Conservation (phyloP, 2,888 invertebrate genomes). For the Drosophila niveifrons region DNA sequence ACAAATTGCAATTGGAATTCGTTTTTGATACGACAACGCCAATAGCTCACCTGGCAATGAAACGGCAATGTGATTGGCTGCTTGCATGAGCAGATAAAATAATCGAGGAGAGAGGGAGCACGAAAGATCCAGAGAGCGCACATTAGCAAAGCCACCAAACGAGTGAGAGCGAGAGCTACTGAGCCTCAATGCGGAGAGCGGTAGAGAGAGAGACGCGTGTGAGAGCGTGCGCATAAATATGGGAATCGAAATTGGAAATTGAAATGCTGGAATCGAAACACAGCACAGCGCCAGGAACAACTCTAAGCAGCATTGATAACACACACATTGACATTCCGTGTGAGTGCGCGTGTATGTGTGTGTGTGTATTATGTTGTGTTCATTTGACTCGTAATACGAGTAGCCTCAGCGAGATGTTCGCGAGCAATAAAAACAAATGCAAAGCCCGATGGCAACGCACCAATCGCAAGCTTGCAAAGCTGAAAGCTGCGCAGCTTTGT, state of each 20-base stretch:
- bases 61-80: conserved; percentile 73
- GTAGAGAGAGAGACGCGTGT: conserved; percentile 33
- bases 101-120: conserved; percentile 59
- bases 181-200: not conserved
- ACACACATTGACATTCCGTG: conserved; percentile 4
- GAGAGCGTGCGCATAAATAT: conserved; percentile 71
- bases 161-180: conserved; percentile 18
- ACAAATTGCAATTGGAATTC: conserved; percentile 46
- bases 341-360: conserved; percentile 19
- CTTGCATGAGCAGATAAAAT: conserved; percentile 66
- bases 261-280: conserved; percentile 73
- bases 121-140: conserved; percentile 21
- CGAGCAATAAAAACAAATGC: conserved; percentile 33
- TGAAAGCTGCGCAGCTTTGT: conserved; percentile 7
- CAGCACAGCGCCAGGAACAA: conserved; percentile 17
- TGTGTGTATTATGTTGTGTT: conserved; percentile 10
- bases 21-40: conserved; percentile 62
- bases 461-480: conserved; percentile 54
- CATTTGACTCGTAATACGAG: conserved; percentile 52
- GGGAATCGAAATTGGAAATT: conserved; percentile 59
- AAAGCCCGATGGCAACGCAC: conserved; percentile 38
- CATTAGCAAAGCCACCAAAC: conserved; percentile 19
- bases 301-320: conserved; percentile 42
- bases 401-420: conserved; percentile 33
- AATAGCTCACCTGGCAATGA: conserved; percentile 75